Evolutionary conservation across 2,113 vertebrate genomes (phyloP), one percentile per base, ranked within the genome.

Genomic region (Fulmarus glacialis): DNA sequence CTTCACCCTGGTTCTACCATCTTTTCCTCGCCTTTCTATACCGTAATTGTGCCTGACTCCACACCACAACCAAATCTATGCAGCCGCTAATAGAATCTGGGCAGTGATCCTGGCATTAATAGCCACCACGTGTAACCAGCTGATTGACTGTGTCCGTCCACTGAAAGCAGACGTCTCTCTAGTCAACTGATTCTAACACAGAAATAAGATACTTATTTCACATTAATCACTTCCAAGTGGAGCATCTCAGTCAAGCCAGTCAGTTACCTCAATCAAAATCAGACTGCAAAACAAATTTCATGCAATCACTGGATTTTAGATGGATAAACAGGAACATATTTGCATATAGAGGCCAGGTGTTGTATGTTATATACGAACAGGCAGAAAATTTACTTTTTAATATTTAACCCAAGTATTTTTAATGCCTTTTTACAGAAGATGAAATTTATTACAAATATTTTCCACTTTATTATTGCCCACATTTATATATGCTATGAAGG

Each of bases 81-180:
- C n/a, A 63, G 42, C 10, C 6, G 1, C 40, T 86, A 43, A 50
- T 16, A 72, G 12, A 78, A 66, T 23, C 59, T 29, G 56, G 42
- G 47, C 59, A 86, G 45, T 26, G 90, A 62, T 70, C 21, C 18
- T 24, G 20, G 20, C n/a, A 58, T 15, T 66, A 63, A 16, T 1
- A 78, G 24, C 21, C 72, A 84, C 29, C 0, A 0, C 0, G 0
- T 55, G 60, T 66, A 84, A 66, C 36, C 12, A 74, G 10, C 38
- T 56, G 71, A 86, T 11, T 64, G 90, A 79, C 52, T 90, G 17
- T 22, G n/a, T 32, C 55, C 12, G 2, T 58, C 53, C n/a, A 48
- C 16, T 2, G 1, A 81, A 80, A 80, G 75, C 24, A 90, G 19
- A 66, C 4, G 0, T 43, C 14, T 47, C 60, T 85, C 43, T 48